phyloP scores from a whole-genome alignment of 1,140 invertebrate genomes.

The Eumaeus atala region DNA sequence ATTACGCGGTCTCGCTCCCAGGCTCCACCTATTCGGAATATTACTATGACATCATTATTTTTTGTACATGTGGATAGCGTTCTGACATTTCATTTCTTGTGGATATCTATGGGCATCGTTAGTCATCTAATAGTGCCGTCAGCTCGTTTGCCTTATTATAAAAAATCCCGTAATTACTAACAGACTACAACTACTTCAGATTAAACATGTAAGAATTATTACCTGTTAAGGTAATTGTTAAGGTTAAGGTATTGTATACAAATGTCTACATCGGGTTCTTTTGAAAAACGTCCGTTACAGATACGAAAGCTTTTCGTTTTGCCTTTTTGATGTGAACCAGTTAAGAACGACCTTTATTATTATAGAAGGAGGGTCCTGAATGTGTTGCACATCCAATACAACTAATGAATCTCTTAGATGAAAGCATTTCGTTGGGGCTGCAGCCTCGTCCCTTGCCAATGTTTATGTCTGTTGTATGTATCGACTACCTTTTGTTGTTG shows the following conservation, averaged over 20 bases:
- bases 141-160: too few species aligned
- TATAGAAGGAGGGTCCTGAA: background rate
- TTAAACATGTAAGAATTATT: background rate
- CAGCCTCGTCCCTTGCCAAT: background rate
- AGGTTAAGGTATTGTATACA: background rate
- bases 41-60: too few species aligned
- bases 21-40: too few species aligned
- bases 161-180: too few species aligned
- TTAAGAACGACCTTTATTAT: background rate
- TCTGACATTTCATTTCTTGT: too few species aligned
- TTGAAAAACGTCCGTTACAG: slow-evolving; percentile 2
- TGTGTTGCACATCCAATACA: background rate
- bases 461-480: slow-evolving; percentile 8
- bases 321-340: background rate
- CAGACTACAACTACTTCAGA: background rate
- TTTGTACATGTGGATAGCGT: too few species aligned
- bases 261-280: background rate
- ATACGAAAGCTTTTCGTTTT: background rate
- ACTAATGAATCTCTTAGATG: slow-evolving; percentile 5
- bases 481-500: background rate
- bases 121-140: too few species aligned
- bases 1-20: too few species aligned
- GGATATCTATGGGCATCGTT: too few species aligned
- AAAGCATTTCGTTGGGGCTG: background rate
- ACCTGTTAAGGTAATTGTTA: too few species aligned